Evolutionary conservation across 2,113 vertebrate genomes (phyloP).

Genomic region (Pelecanus crispus): DNA sequence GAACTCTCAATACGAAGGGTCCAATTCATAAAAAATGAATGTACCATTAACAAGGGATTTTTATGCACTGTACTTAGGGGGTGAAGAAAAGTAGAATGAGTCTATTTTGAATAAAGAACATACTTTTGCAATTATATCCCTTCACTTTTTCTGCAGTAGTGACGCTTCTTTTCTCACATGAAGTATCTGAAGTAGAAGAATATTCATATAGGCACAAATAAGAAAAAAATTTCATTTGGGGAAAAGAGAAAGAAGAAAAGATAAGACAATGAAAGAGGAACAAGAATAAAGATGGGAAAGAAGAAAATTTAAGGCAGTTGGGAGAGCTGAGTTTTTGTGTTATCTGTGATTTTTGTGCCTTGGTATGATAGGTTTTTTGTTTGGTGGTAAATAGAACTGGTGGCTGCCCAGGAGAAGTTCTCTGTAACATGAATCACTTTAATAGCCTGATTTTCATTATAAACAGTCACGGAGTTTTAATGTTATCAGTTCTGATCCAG

Average conservation of each 20-base stretch:
- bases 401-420: neutral
- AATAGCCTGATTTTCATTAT: neutral
- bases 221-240: neutral
- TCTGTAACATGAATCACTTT: neutral
- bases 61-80: neutral
- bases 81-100: constrained; percentile 12
- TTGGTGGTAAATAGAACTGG: neutral
- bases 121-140: constrained; percentile 5
- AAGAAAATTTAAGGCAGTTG: neutral
- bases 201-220: neutral
- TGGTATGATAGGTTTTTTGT: neutral
- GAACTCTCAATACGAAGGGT: constrained; percentile 50
- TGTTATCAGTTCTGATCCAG: neutral
- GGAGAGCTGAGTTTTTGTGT: neutral
- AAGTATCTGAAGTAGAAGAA: neutral
- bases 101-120: constrained; percentile 28
- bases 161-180: neutral
- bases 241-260: neutral
- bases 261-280: neutral
- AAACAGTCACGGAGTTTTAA: neutral
- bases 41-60: constrained; percentile 42
- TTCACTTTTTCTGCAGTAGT: neutral
- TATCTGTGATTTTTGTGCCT: neutral
- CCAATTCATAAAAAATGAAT: constrained; percentile 71
- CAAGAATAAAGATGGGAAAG: neutral